These are phyloP conservation scores for Drosophila repletoides DNA, from an alignment of 1,140 invertebrate species.

Conservation along the genomic window DNA sequence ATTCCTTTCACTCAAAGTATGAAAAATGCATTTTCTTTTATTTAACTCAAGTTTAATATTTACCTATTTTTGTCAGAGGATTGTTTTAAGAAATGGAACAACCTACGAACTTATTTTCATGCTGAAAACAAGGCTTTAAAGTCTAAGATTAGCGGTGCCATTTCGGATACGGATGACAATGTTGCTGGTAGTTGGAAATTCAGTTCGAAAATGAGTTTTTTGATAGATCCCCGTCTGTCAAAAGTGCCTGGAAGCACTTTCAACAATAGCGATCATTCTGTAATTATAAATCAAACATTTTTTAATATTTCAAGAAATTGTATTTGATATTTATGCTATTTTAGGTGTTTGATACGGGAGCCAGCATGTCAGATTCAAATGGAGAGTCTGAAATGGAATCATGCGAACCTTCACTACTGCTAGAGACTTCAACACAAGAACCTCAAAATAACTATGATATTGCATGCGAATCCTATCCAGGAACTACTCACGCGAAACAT, in stretches of 20 bases:
- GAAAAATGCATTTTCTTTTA: background rate
- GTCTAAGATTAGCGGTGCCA: background rate
- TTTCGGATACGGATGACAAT: background rate
- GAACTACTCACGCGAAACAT: background rate
- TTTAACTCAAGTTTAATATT: too few relatives aligned
- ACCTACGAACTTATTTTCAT: slow-evolving; percentile 15
- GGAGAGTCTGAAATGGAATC: slow-evolving; percentile 16
- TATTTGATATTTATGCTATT: background rate
- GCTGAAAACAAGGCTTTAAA: slow-evolving; percentile 5
- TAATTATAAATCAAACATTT: background rate
- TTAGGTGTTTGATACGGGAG: slow-evolving; percentile 1
- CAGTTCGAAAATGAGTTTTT: slow-evolving; percentile 21
- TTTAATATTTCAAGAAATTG: background rate
- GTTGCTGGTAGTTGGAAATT: slow-evolving; percentile 11
- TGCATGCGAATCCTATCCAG: background rate
- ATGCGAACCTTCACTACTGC: background rate
- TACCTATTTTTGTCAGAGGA: background rate
- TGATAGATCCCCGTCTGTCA: background rate
- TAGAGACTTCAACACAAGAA: background rate
- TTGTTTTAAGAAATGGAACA: slow-evolving; percentile 30
- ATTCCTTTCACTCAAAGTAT: slow-evolving; percentile 9
- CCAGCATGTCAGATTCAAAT: slow-evolving; percentile 14
- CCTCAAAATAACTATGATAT: background rate
- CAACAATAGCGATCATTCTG: slow-evolving; percentile 7
- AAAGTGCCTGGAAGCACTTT: background rate